Conservation (phyloP, 2,113 vertebrate genomes). For the Phrynosoma platyrhinos region DNA sequence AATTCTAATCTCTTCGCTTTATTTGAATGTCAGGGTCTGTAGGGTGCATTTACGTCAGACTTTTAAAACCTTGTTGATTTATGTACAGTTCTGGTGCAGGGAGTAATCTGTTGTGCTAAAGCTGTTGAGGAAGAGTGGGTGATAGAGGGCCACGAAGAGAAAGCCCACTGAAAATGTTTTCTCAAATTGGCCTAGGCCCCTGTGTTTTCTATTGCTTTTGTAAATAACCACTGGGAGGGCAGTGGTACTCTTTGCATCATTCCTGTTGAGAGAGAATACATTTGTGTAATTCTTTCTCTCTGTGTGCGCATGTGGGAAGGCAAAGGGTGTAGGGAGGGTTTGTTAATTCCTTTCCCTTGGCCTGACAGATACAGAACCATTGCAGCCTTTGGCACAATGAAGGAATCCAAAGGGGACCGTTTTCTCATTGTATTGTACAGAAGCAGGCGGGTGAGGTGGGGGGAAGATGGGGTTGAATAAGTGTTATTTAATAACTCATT, state of each 20-base stretch:
- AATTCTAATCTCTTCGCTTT: background rate
- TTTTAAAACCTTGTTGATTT: background rate
- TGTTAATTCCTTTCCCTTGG: background rate
- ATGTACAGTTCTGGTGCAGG: background rate
- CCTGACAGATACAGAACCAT: background rate
- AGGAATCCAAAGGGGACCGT: slow-evolving; percentile 5
- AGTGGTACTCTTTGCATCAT: background rate
- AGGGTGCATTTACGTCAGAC: slow-evolving; percentile 19
- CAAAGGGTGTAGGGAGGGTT: too few species aligned
- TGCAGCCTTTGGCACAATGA: slow-evolving; percentile 20
- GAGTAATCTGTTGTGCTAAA: slow-evolving; percentile 15
- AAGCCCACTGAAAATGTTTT: background rate
- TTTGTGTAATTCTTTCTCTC: background rate
- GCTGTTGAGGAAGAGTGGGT: slow-evolving; percentile 8
- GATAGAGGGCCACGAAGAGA: slow-evolving; percentile 38
- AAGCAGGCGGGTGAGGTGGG: background rate
- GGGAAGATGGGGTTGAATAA: background rate
- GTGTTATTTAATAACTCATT: slow-evolving; percentile 16
- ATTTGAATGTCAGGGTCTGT: background rate
- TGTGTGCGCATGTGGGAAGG: too few species aligned
- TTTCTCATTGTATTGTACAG: background rate
- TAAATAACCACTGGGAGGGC: background rate
- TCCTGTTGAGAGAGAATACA: background rate
- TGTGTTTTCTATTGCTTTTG: background rate
- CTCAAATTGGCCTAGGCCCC: background rate